Conservation (phyloP, 2,888 invertebrate species). For the Noctua janthina region DNA sequence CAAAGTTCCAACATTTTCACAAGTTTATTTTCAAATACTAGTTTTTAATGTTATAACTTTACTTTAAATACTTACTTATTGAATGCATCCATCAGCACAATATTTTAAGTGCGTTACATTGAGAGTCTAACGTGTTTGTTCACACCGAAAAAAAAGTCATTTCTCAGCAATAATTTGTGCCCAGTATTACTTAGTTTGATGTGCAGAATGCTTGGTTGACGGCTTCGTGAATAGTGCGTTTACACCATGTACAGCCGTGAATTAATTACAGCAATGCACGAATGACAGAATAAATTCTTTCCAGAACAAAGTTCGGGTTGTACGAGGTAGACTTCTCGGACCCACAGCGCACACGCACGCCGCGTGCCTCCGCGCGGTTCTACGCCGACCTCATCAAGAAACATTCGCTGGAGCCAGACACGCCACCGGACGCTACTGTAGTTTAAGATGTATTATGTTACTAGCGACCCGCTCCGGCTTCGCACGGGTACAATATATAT, state of each 20-base stretch:
- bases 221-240: background rate
- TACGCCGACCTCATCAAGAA: slow-evolving; percentile 67
- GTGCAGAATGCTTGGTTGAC: background rate
- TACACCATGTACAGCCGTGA: background rate
- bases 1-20: too few relatives aligned
- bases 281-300: slow-evolving; percentile 16
- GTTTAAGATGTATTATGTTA: background rate
- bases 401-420: slow-evolving; percentile 47
- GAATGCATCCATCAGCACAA: background rate
- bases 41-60: too few relatives aligned
- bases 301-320: slow-evolving; percentile 61
- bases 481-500: too few relatives aligned
- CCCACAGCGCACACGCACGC: slow-evolving; percentile 65
- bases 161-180: background rate
- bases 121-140: background rate
- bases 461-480: too few relatives aligned
- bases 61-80: background rate
- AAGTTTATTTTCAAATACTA: too few relatives aligned
- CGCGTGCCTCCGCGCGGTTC: slow-evolving; percentile 68
- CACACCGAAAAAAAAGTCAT: background rate
- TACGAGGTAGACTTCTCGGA: slow-evolving; percentile 69
- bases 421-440: background rate
- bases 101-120: background rate
- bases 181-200: background rate
- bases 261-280: background rate